Percentiles rank a stretch among this genome's conserved stretches.
phyloP scores from a whole-genome alignment of 2,888 invertebrate genomes.

The Pycnomerus fuliginosus region DNA sequence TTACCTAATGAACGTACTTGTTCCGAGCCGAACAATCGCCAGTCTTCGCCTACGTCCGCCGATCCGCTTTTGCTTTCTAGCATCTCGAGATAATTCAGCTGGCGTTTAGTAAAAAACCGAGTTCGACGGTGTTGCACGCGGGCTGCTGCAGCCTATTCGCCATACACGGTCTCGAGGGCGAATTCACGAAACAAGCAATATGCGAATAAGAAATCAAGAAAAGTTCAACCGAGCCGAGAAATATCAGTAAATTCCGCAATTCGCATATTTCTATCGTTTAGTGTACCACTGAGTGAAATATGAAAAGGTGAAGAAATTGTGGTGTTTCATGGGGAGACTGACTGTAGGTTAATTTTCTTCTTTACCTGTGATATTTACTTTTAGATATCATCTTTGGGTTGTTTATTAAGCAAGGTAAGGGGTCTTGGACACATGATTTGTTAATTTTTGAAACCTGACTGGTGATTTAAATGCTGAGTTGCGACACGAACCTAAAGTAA shows the following conservation, averaged over 20 bases:
- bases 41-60: constrained; percentile 5
- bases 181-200: constrained; percentile 12
- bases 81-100: constrained; percentile 1
- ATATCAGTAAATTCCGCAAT: too few relatives aligned
- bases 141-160: constrained; percentile 5
- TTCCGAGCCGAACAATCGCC: constrained; percentile 5
- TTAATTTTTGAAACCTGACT: too few relatives aligned
- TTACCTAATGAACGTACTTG: constrained; percentile 1
- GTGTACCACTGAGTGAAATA: constrained; percentile 26
- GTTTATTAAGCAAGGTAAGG: constrained; percentile 13
- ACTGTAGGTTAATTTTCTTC: constrained; percentile 12
- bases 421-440: constrained; percentile 3
- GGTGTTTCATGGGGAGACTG: constrained; percentile 11
- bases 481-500: constrained; percentile 8
- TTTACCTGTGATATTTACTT: constrained; percentile 16
- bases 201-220: too few relatives aligned
- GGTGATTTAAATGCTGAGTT: constrained; percentile 18
- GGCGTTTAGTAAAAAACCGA: constrained; percentile 8
- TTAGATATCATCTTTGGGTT: constrained; percentile 7
- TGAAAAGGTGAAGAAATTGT: constrained; percentile 27
- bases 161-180: constrained; percentile 11
- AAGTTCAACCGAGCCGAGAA: too few relatives aligned
- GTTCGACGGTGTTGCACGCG: constrained; percentile 6
- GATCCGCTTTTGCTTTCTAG: constrained; percentile 18
- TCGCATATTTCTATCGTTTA: constrained; percentile 5